Base-by-base conservation (phyloP, 2,888 invertebrate genomes). In the Pammene aurita region DNA sequence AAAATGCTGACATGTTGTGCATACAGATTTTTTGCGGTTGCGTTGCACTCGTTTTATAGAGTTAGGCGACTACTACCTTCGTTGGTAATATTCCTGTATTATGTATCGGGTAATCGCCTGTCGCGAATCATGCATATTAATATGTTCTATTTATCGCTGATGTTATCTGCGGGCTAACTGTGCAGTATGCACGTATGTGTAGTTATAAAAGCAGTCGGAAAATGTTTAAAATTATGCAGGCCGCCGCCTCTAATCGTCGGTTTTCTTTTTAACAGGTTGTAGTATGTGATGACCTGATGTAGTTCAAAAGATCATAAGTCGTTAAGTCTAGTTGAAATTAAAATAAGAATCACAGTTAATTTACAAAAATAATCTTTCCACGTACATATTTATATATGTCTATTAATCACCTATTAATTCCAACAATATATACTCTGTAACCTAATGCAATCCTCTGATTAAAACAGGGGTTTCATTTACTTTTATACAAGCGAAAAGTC, bases 81-180 rank as follows among this genome's bases (percentile, higher is more conserved):
- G 55, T 38, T 60, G 70, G 26, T 56, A 44, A 72, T 72, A 64
- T 70, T 70, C 64, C 70, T 61, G 42, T 67, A 56, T 64, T 56
- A 56, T 55, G 67, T 62, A 71, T 71, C 77, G 73, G 78, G 78
- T 83, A 82, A 82, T 82, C 78, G 80, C 79, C 79, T 80, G 81
- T 79, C 78, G 78, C 75, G 74, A 73, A 74, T 72, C 77, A 78
- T 80, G 80, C 80, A 81, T 82, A 81, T 79, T 82, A 82, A 81
- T 72, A 78, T 74, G 76, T 81, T 76, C 78, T 81, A 81, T 82
- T 82, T 81, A 82, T 79, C 80, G 78, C 75, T 54, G 73, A 73
- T 76, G 75, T 75, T 78, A 78, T 79, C 75, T 78, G 67, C 72
- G 71, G 74, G 74, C 70, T 26, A 26, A 4, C 48, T 74, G n/a